These are phyloP conservation scores for Andrena dorsata DNA, from an alignment of 2,888 invertebrate species.

Conservation along the genomic window DNA sequence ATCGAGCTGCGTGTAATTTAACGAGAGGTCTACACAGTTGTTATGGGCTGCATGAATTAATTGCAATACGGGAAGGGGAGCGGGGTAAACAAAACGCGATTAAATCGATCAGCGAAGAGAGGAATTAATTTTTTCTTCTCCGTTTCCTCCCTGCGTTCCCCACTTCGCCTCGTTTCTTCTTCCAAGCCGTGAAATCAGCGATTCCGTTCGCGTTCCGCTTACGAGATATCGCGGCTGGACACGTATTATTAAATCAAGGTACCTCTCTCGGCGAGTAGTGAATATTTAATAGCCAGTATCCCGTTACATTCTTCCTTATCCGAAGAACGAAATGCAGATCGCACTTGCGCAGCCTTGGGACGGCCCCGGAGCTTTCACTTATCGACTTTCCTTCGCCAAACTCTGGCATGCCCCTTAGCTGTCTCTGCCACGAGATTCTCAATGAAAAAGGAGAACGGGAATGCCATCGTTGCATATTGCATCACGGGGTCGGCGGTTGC, in stretches of 20 bases:
- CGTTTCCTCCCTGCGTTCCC: neutral
- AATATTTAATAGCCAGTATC: neutral
- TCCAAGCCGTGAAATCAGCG: neutral
- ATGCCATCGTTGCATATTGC: too few species aligned
- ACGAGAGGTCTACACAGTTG: slow-evolving; percentile 9
- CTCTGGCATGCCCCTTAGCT: too few species aligned
- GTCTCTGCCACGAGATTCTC: too few species aligned
- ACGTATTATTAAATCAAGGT: slow-evolving; percentile 7
- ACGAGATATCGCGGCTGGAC: slow-evolving; percentile 9
- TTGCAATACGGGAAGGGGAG: neutral
- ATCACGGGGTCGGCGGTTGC: neutral
- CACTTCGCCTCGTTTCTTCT: neutral
- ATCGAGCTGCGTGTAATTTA: slow-evolving; percentile 44
- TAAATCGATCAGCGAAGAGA: slow-evolving; percentile 24
- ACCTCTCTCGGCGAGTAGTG: neutral
- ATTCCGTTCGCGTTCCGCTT: neutral
- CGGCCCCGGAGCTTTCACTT: too few species aligned
- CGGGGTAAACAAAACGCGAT: slow-evolving; percentile 22
- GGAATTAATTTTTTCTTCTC: slow-evolving; percentile 24
- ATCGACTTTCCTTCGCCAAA: too few species aligned
- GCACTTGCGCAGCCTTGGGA: too few species aligned
- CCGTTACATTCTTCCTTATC: too few species aligned
- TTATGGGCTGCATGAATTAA: slow-evolving; percentile 21
- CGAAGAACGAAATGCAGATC: too few species aligned
- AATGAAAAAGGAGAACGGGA: too few species aligned